Conservation (phyloP, 2,797 vertebrate species). For the Clamator glandarius region DNA sequence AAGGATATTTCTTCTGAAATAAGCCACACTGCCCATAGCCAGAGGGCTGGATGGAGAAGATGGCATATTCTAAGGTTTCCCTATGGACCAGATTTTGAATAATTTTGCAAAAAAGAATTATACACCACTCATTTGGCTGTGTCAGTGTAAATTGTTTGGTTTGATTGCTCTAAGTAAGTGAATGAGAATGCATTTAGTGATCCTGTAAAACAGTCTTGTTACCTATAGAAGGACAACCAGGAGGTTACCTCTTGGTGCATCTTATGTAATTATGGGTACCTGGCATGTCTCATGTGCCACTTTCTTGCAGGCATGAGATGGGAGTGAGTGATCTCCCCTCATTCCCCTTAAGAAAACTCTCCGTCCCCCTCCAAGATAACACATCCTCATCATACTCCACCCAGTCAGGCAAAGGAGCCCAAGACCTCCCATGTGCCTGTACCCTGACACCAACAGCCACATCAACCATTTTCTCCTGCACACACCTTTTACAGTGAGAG, state of each 20-base stretch:
- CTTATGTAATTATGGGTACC: rapidly evolving
- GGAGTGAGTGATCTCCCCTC: neutral
- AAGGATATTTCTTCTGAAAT: neutral
- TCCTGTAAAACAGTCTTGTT: neutral
- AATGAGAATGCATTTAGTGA: rapidly evolving
- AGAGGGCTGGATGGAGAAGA: neutral
- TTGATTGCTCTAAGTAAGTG: neutral
- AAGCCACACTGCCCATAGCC: neutral
- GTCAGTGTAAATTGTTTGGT: neutral
- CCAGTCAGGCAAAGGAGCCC: neutral
- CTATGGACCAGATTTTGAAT: neutral
- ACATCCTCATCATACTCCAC: neutral
- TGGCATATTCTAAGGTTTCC: neutral
- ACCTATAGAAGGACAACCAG: neutral
- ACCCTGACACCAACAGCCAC: neutral
- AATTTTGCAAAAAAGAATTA: neutral
- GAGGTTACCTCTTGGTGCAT: neutral
- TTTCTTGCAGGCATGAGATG: neutral
- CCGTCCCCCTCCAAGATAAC: neutral
- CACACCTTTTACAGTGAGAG: neutral
- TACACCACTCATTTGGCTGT: neutral
- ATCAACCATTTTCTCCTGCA: neutral
- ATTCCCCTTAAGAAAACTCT: neutral
- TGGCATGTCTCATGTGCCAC: rapidly evolving
- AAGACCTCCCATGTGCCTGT: neutral